These are phyloP conservation scores for Tenrec ecaudatus DNA, from an alignment of 2,113 vertebrate genomes.

Conservation along the genomic window DNA sequence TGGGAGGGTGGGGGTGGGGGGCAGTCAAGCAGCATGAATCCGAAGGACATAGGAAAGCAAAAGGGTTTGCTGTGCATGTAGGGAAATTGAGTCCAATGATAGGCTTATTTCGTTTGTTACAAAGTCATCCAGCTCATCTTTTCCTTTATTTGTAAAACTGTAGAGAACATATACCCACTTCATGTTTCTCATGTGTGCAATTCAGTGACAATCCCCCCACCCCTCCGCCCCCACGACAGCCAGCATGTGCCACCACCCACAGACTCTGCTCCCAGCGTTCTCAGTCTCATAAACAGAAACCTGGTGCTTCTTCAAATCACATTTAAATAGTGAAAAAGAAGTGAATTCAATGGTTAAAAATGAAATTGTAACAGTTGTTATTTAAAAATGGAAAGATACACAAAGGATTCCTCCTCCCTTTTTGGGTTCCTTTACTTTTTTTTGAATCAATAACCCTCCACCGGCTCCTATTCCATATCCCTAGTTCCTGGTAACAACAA, in stretches of 20 bases:
- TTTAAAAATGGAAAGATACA: neutral
- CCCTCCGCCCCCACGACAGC: neutral
- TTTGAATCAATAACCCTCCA: neutral
- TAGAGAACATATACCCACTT: neutral
- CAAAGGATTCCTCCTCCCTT: neutral
- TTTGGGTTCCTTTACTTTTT: neutral
- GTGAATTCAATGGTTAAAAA: neutral
- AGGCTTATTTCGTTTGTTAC: neutral
- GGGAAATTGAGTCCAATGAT: neutral
- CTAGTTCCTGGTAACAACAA: neutral
- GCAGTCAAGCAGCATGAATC: fast-evolving
- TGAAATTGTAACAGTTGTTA: neutral
- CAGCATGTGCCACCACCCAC: neutral
- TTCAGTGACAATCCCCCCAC: neutral
- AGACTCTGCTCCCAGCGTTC: neutral
- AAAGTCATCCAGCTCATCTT: neutral
- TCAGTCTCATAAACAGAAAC: neutral
- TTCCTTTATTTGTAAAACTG: neutral
- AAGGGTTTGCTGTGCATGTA: fast-evolving
- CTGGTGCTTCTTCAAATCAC: neutral
- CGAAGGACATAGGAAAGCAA: fast-evolving
- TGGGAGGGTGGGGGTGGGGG: too few relatives aligned
- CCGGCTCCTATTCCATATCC: neutral
- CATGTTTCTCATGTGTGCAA: neutral
- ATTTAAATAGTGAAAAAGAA: neutral